Evolutionary conservation across 2,797 vertebrate genomes (phyloP).

Genomic region (Chrosomus eos): DNA sequence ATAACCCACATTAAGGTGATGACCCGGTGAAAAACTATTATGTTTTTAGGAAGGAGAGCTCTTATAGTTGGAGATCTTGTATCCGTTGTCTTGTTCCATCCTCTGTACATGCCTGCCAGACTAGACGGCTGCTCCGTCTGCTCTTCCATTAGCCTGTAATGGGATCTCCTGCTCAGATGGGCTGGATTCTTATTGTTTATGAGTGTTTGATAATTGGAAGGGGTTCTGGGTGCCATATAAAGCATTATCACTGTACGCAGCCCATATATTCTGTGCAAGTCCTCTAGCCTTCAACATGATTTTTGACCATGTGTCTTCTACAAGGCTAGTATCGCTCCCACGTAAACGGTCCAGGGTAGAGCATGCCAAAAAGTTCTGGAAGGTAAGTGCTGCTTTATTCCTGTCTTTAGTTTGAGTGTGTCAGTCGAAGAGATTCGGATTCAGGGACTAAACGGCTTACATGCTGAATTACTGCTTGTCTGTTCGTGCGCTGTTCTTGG

Average conservation of each 20-base stretch:
- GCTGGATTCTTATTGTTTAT: conserved; percentile 10
- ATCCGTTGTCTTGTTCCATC: conserved; percentile 7
- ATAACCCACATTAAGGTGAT: conserved; percentile 63
- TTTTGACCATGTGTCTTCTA: conserved; percentile 67
- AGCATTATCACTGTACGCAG: conserved; percentile 28
- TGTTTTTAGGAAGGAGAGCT: conserved; percentile 21
- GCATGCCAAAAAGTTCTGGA: conserved; percentile 86
- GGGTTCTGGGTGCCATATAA: conserved; percentile 57
- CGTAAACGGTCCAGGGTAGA: conserved; percentile 83
- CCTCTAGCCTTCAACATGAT: conserved; percentile 67
- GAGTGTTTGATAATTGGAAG: conserved; percentile 51
- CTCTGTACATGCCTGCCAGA: conserved; percentile 11
- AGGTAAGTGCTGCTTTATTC: conserved; percentile 81
- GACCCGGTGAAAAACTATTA: conserved; percentile 38
- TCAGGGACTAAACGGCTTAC: neutral
- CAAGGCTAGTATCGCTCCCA: conserved; percentile 69
- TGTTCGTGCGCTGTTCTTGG: conserved; percentile 19
- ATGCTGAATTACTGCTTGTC: conserved; percentile 21
- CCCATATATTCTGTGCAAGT: conserved; percentile 57
- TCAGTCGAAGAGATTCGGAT: conserved; percentile 15
- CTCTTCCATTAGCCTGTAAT: conserved; percentile 54
- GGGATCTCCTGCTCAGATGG: conserved; percentile 43
- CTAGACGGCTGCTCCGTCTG: conserved; percentile 13
- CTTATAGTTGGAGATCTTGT: neutral
- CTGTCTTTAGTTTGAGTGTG: neutral